Conservation (phyloP, 2,888 invertebrate genomes). For the Clunio marinus region DNA sequence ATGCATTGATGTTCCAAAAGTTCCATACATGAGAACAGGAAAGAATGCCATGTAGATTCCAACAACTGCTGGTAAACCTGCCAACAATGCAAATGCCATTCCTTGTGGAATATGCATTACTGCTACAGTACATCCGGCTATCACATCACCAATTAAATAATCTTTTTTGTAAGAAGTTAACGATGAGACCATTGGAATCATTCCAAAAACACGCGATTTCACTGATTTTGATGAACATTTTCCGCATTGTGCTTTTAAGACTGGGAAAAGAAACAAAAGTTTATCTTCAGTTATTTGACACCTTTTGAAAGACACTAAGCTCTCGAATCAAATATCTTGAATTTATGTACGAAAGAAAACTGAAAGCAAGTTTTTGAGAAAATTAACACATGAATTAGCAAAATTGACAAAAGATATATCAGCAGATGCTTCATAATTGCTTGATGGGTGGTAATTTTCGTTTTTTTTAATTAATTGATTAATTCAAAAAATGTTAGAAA, state of each 20-base stretch:
- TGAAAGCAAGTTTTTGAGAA: no score
- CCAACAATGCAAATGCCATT: slow-evolving; percentile 61
- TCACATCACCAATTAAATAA: slow-evolving; percentile 66
- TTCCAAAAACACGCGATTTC: slow-evolving; percentile 40
- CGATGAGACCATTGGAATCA: slow-evolving; percentile 63
- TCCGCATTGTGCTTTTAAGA: background rate
- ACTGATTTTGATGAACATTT: background rate
- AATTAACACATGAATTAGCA: no score
- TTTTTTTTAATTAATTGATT: no score
- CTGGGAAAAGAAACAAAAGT: slow-evolving; percentile 11
- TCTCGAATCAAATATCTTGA: no score
- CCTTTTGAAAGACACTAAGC: no score
- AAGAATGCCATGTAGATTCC: slow-evolving; percentile 90
- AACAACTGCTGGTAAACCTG: slow-evolving; percentile 67
- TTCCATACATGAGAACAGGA: slow-evolving; percentile 78
- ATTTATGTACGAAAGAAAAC: no score
- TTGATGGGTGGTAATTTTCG: no score
- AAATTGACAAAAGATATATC: no score
- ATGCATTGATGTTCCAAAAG: slow-evolving; percentile 85
- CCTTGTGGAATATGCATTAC: slow-evolving; percentile 90
- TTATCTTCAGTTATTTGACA: no score
- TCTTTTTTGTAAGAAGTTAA: slow-evolving; percentile 56
- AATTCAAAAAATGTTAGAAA: no score
- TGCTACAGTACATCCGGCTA: slow-evolving; percentile 82
- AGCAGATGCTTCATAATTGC: no score